Conservation (phyloP, 1,140 invertebrate genomes). For the Zaprionus ghesquierei region DNA sequence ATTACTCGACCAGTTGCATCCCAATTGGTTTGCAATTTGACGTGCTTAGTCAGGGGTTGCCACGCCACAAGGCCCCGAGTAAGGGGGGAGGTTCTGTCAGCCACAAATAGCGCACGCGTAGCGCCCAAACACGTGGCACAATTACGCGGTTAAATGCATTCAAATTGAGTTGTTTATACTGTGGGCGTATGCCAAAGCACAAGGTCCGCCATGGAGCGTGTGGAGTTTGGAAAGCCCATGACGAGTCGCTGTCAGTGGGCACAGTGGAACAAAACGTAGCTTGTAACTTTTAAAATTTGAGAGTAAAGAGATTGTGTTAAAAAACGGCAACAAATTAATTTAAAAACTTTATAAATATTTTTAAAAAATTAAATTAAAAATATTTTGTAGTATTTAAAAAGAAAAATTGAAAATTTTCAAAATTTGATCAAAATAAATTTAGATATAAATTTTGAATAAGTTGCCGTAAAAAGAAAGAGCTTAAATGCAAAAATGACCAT, state of each 20-base stretch:
- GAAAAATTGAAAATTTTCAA: no score
- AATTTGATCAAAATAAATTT: no score
- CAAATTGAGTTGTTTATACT: conserved; percentile 82
- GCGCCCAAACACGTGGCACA: conserved; percentile 70
- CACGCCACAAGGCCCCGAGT: neutral
- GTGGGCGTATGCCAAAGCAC: conserved; percentile 54
- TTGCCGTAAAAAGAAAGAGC: no score
- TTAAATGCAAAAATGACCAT: no score
- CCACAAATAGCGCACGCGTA: conserved; percentile 76
- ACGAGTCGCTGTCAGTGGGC: neutral
- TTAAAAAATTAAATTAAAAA: no score
- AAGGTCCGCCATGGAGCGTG: neutral
- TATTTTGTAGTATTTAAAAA: no score
- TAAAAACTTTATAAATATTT: no score
- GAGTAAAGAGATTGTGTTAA: no score
- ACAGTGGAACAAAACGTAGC: neutral
- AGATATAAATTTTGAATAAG: no score
- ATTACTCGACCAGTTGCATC: conserved; percentile 78
- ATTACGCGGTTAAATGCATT: conserved; percentile 82
- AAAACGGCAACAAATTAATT: no score
- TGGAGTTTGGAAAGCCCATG: neutral
- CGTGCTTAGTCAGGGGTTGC: conserved; percentile 51
- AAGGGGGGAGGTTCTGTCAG: conserved; percentile 21
- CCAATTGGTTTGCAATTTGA: conserved; percentile 81
- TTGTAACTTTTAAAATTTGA: neutral